Base-by-base conservation (phyloP, 2,797 vertebrate species). In the Pantherophis alleghaniensis region DNA sequence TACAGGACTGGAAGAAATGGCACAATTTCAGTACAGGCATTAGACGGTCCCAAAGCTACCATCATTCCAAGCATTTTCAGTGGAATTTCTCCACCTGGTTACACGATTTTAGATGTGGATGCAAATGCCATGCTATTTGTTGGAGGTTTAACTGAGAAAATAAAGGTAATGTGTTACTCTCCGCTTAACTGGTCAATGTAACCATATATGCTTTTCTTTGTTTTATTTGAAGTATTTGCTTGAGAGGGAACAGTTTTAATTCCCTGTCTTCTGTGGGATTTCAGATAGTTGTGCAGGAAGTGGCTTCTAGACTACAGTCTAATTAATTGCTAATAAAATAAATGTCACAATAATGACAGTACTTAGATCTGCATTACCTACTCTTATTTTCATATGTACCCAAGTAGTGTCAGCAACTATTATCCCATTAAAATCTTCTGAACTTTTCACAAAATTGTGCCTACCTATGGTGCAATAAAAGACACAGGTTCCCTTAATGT, bases 51-150 rank as follows among this genome's bases (percentile, higher is more conserved):
- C 47, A 99, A 98, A 98, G 98, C 99, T 74, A 98, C 98, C 93
- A 98, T 99, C 1, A 95, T 99, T 94, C 98, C 99, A 32, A 97
- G 96, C 37, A 97, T 97, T 0, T 97, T 98, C 96, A 98, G 98
- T 12, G 98, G 98, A 89, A 98, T 97, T 5, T 98, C 99, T 0
- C 99, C 99, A 20, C 98, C 98, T 3, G 98, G 98, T 55, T 99
- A 97, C 92, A 99, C 98, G 5, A 99, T 99, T 96, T 97, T 99
- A 94, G 99, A 99, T 88, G 99, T 99, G 16, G 99, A 99, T 96
- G 98, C 98, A 92, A 99, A 99, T 16, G 99, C 99, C 26, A 97
- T 99, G 97, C 98, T 99, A 61, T 99, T 99, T 94, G 99, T 99
- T 22, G 99, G 99, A 86, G 99, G 99, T 90, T 98, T 99, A 96